Conservation (phyloP, 2,113 vertebrate genomes). For the Oriolus oriolus region DNA sequence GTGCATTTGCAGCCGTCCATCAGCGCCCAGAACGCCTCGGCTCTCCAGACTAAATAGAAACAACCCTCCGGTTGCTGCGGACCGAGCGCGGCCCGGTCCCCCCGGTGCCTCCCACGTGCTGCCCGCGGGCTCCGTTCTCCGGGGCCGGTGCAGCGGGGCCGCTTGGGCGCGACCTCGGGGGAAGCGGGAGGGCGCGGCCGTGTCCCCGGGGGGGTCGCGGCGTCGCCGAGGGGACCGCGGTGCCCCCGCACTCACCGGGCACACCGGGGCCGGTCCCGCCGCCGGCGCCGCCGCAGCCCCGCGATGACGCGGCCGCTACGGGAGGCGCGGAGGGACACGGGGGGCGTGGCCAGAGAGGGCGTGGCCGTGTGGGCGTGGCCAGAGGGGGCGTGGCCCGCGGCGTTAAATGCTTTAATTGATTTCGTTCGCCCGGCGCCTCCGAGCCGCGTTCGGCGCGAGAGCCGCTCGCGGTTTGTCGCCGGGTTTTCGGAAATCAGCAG, state of each 20-base stretch:
- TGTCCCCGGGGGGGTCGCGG: fast-evolving
- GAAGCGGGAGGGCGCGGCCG: too few relatives aligned
- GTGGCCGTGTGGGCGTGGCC: fast-evolving
- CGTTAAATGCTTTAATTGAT: not conserved
- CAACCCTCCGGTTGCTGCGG: not conserved
- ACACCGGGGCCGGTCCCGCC: not conserved
- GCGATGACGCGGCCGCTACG: not conserved
- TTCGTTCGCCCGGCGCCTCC: not conserved
- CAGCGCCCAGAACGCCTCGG: not conserved
- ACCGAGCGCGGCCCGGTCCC: not conserved
- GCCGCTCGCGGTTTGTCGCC: not conserved
- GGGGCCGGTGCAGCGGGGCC: not conserved
- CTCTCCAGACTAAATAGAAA: not conserved
- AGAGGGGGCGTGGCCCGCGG: not conserved
- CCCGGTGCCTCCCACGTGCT: not conserved
- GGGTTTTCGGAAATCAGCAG: fast-evolving
- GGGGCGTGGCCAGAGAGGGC: fast-evolving
- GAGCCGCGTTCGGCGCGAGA: too few relatives aligned
- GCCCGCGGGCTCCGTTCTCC: not conserved
- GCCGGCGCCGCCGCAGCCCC: not conserved
- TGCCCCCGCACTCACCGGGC: not conserved
- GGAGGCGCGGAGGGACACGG: not conserved
- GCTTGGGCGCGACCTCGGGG: too few relatives aligned
- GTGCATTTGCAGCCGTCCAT: fast-evolving
- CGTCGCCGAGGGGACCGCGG: not conserved